Percentiles rank a stretch among this genome's conserved stretches.
These are phyloP conservation scores for Sebastes steindachneri DNA, from an alignment of 2,797 vertebrate genomes.

Conservation along the genomic window DNA sequence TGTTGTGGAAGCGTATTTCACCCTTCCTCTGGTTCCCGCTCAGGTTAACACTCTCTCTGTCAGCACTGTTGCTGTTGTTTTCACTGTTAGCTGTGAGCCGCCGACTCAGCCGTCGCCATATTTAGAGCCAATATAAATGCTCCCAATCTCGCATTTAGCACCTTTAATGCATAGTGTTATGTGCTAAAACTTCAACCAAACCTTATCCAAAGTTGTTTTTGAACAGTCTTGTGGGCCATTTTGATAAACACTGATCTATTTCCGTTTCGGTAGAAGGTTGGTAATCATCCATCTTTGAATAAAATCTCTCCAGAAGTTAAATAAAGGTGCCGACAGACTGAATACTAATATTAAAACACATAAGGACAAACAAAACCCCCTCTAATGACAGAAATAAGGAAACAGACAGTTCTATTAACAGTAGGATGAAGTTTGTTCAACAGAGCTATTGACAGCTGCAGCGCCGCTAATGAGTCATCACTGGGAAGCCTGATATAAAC, in stretches of 20 bases:
- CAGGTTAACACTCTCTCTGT: too few species aligned
- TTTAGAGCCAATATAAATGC: too few species aligned
- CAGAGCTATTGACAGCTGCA: conserved; percentile 5
- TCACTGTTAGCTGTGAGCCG: too few species aligned
- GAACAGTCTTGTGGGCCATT: neutral
- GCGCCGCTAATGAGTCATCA: conserved; percentile 33
- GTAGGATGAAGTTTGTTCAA: neutral
- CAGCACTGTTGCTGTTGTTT: too few species aligned
- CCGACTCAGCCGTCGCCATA: too few species aligned
- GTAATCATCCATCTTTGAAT: neutral
- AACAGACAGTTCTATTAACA: neutral
- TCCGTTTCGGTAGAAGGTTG: neutral
- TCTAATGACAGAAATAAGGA: neutral
- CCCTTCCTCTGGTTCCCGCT: too few species aligned
- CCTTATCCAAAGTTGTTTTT: neutral
- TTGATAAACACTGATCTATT: neutral
- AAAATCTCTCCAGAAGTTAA: neutral
- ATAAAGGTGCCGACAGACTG: neutral
- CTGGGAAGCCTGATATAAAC: conserved; percentile 12
- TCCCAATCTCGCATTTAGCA: too few species aligned
- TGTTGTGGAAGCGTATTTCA: too few species aligned
- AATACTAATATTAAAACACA: conserved; percentile 1
- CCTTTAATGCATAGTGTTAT: neutral
- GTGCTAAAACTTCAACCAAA: neutral
- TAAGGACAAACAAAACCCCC: neutral